Evolutionary conservation across 2,888 invertebrate genomes (phyloP), one percentile per base, ranked within the genome.

Genomic region (Perizoma flavofasciatum): DNA sequence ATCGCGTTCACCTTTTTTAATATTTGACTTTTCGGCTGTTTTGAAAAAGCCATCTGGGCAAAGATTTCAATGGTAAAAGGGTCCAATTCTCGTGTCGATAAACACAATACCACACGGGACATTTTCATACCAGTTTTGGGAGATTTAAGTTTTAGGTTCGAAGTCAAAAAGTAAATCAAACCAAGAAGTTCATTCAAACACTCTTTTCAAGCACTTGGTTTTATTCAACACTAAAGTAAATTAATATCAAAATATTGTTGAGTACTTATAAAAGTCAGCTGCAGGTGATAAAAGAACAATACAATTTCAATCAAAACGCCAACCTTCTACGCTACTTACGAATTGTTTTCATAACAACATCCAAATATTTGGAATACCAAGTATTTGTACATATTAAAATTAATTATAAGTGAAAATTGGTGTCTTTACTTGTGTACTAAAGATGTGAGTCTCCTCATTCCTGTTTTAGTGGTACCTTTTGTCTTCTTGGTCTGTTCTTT

Each of bases 401-500:
- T 57, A 49, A 9, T 8, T 34, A 45, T 49, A 49, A 49, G 51
- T 64, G 49, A 46, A 55, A 40, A 55, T 54, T 59, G 57, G 59
- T 61, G 64, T 50, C 34, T 65, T 82, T 88, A 90, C 85, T 91
- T 91, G 82, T 88, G 82, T 79, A 89, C 89, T 72, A 91, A 76
- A 54, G 91, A 86, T 63, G 91, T 82, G 69, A 92, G 86, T 78
- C 89, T 82, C 76, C 80, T 81, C 67, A 89, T 85, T 47, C 83
- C 89, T 33, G 89, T 75, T 76, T 91, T 92, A 51, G 80, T 68
- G 65, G 82, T 76, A 72, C 87, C 89, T 83, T 92, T 92, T 77
- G 88, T 88, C 79, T 89, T 90, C 80, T 90, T 91, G 49, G 86
- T 85, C 75, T 91, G 92, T 71, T 91, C 92, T 69, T 91, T 91